These are phyloP conservation scores for Sinella curviseta DNA, from an alignment of 1,140 invertebrate genomes.

Conservation along the genomic window DNA sequence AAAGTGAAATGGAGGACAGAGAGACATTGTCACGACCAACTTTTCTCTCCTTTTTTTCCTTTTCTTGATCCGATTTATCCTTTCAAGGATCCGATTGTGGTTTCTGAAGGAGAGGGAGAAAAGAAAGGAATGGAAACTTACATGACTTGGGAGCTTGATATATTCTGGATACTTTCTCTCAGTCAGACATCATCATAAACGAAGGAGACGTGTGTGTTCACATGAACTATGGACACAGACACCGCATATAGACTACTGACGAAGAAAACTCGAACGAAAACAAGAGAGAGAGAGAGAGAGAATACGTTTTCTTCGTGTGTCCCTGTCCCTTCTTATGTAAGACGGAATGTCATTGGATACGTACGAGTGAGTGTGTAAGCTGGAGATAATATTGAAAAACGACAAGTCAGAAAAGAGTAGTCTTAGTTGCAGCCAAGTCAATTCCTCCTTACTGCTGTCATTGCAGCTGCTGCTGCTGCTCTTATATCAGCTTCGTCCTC, in stretches of 20 bases:
- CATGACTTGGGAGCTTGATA: neutral
- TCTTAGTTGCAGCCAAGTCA: neutral
- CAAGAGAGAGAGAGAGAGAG: neutral
- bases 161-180: neutral
- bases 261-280: neutral
- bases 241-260: neutral
- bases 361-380: neutral
- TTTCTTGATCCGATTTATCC: conserved; percentile 20
- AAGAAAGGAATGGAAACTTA: no score
- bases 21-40: neutral
- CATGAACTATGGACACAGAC: no score
- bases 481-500: no score
- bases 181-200: no score
- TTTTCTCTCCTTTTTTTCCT: neutral
- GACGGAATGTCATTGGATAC: conserved; percentile 13
- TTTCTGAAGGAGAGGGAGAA: neutral
- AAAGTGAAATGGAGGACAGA: conserved; percentile 6
- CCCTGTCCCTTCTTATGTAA: neutral
- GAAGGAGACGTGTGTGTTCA: no score
- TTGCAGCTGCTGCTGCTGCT: no score
- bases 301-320: neutral
- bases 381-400: conserved; percentile 19
- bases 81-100: conserved; percentile 19
- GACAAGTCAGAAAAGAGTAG: neutral
- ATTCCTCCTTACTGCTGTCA: neutral